Percentiles rank a stretch among this genome's conserved stretches.
These are phyloP conservation scores for Myzus persicae DNA, from an alignment of 1,140 invertebrate species.

Conservation along the genomic window DNA sequence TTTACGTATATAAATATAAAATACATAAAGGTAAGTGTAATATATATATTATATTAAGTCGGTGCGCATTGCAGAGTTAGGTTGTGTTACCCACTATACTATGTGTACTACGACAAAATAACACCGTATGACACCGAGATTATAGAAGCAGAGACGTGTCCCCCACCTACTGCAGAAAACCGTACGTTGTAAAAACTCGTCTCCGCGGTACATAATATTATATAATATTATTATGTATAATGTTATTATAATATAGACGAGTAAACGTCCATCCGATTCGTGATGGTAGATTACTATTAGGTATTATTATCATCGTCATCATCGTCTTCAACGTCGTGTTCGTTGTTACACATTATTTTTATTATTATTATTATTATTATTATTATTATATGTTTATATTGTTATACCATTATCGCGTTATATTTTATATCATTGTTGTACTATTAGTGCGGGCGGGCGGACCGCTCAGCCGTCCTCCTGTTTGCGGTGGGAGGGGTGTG, in stretches of 20 bases:
- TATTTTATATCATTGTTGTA: conserved; percentile 25
- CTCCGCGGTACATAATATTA: neutral
- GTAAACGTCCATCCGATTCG: conserved; percentile 49
- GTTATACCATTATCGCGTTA: conserved; percentile 21
- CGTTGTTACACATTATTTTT: neutral
- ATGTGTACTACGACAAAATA: too few relatives aligned
- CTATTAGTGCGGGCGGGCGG: neutral
- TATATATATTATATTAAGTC: too few relatives aligned
- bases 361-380: neutral
- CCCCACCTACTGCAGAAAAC: too few relatives aligned
- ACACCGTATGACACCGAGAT: too few relatives aligned
- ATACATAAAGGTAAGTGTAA: too few relatives aligned
- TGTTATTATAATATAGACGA: conserved; percentile 8
- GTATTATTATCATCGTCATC: neutral
- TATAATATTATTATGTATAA: neutral
- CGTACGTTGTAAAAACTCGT: neutral
- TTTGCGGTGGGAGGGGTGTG: neutral
- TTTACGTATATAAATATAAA: too few relatives aligned
- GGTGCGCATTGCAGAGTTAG: too few relatives aligned
- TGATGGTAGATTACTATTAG: conserved; percentile 30
- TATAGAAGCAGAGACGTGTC: too few relatives aligned
- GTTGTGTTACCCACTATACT: too few relatives aligned
- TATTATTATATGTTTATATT: conserved; percentile 23
- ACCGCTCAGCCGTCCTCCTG: conserved; percentile 5
- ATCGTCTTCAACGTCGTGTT: neutral